Evolutionary conservation across 2,797 vertebrate species (phyloP).

Genomic region (Crossoptilon crossoptilon): DNA sequence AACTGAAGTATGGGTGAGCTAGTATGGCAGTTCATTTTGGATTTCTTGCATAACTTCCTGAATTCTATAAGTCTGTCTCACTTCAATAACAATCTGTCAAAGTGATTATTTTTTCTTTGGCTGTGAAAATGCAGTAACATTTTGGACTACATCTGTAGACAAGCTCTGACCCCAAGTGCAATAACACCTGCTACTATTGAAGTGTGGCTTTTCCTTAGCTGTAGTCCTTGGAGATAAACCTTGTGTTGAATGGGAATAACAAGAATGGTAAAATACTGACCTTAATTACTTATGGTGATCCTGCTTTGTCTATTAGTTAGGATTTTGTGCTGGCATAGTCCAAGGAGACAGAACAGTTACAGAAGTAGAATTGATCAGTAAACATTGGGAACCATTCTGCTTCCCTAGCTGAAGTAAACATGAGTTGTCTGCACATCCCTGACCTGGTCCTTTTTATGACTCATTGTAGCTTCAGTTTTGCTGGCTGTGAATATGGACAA

Average conservation of each 20-base stretch:
- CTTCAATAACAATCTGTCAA: neutral
- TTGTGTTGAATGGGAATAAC: neutral
- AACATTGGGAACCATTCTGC: neutral
- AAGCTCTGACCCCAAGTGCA: neutral
- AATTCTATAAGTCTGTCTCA: neutral
- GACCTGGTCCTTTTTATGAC: neutral
- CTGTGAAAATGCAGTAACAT: neutral
- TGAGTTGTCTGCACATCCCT: neutral
- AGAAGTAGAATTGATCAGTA: neutral
- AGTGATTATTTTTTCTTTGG: neutral
- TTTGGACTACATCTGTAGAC: neutral
- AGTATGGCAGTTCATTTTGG: neutral
- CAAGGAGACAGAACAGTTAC: neutral
- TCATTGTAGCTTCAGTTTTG: neutral
- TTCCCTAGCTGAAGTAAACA: neutral
- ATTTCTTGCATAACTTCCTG: neutral
- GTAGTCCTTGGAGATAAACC: neutral
- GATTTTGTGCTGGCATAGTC: neutral
- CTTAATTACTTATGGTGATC: neutral
- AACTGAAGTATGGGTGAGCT: neutral
- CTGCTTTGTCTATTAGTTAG: neutral
- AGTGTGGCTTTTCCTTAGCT: neutral
- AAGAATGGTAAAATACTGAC: neutral
- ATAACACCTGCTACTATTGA: neutral
- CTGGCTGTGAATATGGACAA: neutral